phyloP scores from a whole-genome alignment of 2,113 vertebrate genomes.

The Menura novaehollandiae region DNA sequence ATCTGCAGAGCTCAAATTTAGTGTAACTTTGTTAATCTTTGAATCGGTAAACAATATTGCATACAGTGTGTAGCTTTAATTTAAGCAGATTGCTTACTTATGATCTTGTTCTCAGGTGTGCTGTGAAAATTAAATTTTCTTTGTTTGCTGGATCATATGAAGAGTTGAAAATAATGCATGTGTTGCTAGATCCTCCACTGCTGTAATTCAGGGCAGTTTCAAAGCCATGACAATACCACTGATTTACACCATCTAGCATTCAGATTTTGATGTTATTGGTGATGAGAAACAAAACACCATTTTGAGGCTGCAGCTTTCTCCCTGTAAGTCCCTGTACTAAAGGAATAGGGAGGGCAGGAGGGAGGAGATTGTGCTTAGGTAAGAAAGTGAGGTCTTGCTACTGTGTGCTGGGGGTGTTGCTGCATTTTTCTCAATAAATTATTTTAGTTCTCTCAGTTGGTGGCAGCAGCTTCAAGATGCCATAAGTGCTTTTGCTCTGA shows the following conservation, averaged over 20 bases:
- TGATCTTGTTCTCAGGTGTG: neutral
- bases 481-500: neutral
- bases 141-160: neutral
- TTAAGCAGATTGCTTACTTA: slow-evolving; percentile 22
- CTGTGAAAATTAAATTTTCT: neutral
- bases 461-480: neutral
- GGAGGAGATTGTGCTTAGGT: neutral
- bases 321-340: neutral
- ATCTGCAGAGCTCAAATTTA: slow-evolving; percentile 8
- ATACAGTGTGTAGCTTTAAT: neutral
- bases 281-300: neutral
- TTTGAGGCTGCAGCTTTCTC: neutral
- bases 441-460: neutral
- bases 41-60: slow-evolving; percentile 36
- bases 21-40: slow-evolving; percentile 49
- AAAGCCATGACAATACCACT: neutral
- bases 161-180: neutral
- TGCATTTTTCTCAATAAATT: neutral
- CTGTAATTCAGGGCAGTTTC: neutral
- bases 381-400: neutral
- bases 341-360: neutral
- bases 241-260: neutral
- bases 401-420: neutral
- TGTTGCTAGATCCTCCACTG: neutral
- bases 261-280: neutral